Evolutionary conservation across 2,888 invertebrate species (phyloP).

Genomic region (Epinotia ramella): DNA sequence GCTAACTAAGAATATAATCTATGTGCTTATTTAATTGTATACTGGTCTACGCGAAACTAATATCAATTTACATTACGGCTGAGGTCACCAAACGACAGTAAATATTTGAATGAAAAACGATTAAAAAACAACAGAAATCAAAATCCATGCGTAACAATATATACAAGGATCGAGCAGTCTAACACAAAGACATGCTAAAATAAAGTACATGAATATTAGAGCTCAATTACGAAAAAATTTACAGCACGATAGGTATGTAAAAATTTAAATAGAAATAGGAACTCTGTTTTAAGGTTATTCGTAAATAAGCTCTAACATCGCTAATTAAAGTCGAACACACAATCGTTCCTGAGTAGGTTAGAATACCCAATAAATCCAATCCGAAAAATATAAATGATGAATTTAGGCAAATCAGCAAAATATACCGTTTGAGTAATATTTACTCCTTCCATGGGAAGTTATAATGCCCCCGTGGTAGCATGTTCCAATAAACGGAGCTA

Average conservation of each 20-base stretch:
- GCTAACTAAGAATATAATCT: not conserved
- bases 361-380: not conserved
- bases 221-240: slow-evolving; percentile 36
- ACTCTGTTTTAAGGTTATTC: slow-evolving; percentile 14
- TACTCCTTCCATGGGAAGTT: too few relatives aligned
- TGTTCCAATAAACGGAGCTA: too few relatives aligned
- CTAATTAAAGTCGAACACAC: slow-evolving; percentile 49
- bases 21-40: not conserved
- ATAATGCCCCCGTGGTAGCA: too few relatives aligned
- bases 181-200: slow-evolving; percentile 76
- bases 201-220: slow-evolving; percentile 49
- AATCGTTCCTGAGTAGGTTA: slow-evolving; percentile 17
- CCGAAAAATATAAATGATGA: not conserved
- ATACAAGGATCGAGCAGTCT: slow-evolving; percentile 73
- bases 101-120: slow-evolving; percentile 63
- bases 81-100: slow-evolving; percentile 34
- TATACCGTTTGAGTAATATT: not conserved
- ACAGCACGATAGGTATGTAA: not conserved
- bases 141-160: slow-evolving; percentile 74
- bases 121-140: slow-evolving; percentile 74
- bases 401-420: not conserved
- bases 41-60: not conserved
- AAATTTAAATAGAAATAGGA: not conserved
- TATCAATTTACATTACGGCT: not conserved
- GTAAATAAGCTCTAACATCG: slow-evolving; percentile 38